Evolutionary conservation across 2,113 vertebrate species (phyloP), one percentile per base, ranked within the genome.

Genomic region (Malurus alboscapulatus): DNA sequence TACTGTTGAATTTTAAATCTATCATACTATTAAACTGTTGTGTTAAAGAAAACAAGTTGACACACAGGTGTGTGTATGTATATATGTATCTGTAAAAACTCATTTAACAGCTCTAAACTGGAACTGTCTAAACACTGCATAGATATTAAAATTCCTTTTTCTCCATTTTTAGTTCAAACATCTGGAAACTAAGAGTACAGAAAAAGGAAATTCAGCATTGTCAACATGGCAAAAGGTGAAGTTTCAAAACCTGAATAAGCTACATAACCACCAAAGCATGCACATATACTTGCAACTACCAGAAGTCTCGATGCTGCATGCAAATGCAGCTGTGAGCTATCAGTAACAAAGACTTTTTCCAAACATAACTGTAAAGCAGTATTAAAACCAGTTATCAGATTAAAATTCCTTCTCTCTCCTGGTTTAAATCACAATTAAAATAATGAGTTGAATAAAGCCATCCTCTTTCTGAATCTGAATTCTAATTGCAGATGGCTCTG

Each of bases 61-160:
- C 29, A 50, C 10, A 25, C 0, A 71, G 4, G 12, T 13, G 1
- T 17, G 3, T 51, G 6, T 22, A 1, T 2, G 20, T 7, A 2
- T 8, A 10, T 34, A 15, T 14, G 1, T 22, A 26, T 25, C 18
- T 36, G 18, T 26, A 74, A 50, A 71, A 83, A 45, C 6, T 57
- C 21, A 30, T 26, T 44, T 32, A 84, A 84, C 17, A 40, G 12
- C 45, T 69, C 51, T 87, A 71, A 81, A 53, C 36, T 14, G 76
- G 9, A 79, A 63, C 48, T 83, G 18, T 10, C 67, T 65, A 59
- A 76, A 73, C 12, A 40, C 63, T 2, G 5, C 2, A 3, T 44
- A 55, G 15, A 34, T 51, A 79, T 10, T 76, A 61, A 68, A 79
- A 76, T 29, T 65, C 6, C 1, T 24, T 48, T 51, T 84, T 55